A percentile compares a stretch with the other conserved stretches of the same genome.
Evolutionary conservation across 2,113 vertebrate species (phyloP).

Genomic region (Rhagologus leucostigma): DNA sequence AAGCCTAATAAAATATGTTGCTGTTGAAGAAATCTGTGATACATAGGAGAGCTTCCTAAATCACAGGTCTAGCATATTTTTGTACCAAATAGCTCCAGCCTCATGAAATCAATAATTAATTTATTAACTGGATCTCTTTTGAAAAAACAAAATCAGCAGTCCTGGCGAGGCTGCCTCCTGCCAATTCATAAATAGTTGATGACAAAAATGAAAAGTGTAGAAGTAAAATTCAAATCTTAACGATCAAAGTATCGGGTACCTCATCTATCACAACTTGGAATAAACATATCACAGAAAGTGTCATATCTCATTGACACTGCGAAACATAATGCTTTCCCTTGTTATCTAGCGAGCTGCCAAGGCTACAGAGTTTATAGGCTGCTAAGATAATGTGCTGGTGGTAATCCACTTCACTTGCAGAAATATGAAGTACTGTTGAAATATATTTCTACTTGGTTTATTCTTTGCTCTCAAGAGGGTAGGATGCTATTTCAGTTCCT

Average conservation of each 20-base stretch:
- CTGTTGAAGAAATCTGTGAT: neutral
- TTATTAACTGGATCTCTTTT: slow-evolving; percentile 57
- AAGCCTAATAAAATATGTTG: neutral
- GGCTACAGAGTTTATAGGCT: slow-evolving; percentile 47
- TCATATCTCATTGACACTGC: slow-evolving; percentile 46
- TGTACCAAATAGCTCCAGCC: slow-evolving; percentile 7
- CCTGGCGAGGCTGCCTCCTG: neutral
- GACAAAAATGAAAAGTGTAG: slow-evolving; percentile 42
- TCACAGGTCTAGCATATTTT: slow-evolving; percentile 37
- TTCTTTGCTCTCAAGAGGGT: slow-evolving; percentile 38
- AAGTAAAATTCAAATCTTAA: slow-evolving; percentile 35
- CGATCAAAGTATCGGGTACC: slow-evolving; percentile 12
- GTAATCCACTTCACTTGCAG: slow-evolving; percentile 56
- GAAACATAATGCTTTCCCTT: slow-evolving; percentile 34
- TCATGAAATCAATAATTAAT: slow-evolving; percentile 56
- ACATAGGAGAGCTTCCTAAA: slow-evolving; percentile 30
- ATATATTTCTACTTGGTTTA: slow-evolving; percentile 59
- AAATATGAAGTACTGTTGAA: slow-evolving; percentile 58
- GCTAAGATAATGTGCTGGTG: slow-evolving; percentile 40
- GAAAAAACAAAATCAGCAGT: slow-evolving; percentile 43
- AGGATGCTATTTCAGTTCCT: slow-evolving; percentile 49
- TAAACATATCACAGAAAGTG: slow-evolving; percentile 40
- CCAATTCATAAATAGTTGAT: slow-evolving; percentile 37
- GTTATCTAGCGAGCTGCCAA: slow-evolving; percentile 52
- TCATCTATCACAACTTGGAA: slow-evolving; percentile 48